These are phyloP conservation scores for Drosophila sp. DNA, from an alignment of 1,140 invertebrate genomes.

Conservation along the genomic window DNA sequence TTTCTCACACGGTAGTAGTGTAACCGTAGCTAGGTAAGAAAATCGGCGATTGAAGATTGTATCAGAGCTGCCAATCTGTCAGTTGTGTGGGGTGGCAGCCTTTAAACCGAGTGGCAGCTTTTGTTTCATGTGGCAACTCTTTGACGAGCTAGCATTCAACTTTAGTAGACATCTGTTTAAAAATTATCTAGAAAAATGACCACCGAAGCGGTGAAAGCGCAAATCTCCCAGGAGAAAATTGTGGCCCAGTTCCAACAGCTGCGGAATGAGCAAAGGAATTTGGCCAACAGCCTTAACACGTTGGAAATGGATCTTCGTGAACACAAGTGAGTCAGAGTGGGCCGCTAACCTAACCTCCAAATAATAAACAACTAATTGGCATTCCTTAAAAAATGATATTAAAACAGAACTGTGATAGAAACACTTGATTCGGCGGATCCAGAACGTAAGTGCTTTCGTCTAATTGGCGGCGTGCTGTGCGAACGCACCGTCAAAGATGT, in stretches of 20 bases:
- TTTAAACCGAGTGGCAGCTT: neutral
- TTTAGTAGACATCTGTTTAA: slow-evolving; percentile 56
- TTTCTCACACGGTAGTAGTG: no score
- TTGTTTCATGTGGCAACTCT: neutral
- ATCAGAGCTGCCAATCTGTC: no score
- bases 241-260: slow-evolving; percentile 94
- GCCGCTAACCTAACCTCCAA: slow-evolving; percentile 42
- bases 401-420: slow-evolving; percentile 95
- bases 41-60: no score
- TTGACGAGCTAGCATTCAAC: slow-evolving; percentile 41
- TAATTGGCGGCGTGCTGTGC: slow-evolving; percentile 96
- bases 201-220: slow-evolving; percentile 61
- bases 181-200: slow-evolving; percentile 60
- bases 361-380: slow-evolving; percentile 35
- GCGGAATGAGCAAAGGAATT: slow-evolving; percentile 93
- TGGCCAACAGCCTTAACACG: slow-evolving; percentile 95
- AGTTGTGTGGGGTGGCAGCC: no score
- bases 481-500: slow-evolving; percentile 97
- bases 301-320: slow-evolving; percentile 97
- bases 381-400: neutral
- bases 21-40: no score
- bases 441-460: slow-evolving; percentile 95
- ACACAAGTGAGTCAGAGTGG: slow-evolving; percentile 91
- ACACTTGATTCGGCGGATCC: slow-evolving; percentile 94
- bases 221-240: slow-evolving; percentile 89